phyloP scores from a whole-genome alignment of 2,888 invertebrate species.

The Leptinotarsa tumamoca region DNA sequence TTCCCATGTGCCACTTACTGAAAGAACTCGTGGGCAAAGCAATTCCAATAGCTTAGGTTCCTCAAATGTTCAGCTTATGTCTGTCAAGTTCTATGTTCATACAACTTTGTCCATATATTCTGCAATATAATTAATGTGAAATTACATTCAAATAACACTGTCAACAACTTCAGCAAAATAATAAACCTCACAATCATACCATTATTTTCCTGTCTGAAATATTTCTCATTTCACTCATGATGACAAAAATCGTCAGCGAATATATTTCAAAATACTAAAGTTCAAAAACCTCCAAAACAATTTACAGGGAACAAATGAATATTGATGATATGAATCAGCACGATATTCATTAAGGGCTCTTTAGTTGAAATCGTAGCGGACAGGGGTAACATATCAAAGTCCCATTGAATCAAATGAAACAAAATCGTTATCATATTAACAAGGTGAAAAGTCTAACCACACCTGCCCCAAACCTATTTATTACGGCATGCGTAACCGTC shows the following conservation, averaged over 20 bases:
- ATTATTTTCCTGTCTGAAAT: background rate
- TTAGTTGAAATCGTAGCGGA: slow-evolving; percentile 42
- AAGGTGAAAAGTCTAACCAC: slow-evolving; percentile 44
- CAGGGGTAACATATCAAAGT: slow-evolving; percentile 49
- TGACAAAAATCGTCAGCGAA: background rate
- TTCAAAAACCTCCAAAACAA: slow-evolving; percentile 6
- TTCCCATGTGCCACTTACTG: no score
- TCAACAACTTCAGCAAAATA: background rate
- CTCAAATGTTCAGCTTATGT: no score
- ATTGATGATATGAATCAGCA: slow-evolving; percentile 46
- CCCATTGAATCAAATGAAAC: slow-evolving; percentile 47
- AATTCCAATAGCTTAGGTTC: no score
- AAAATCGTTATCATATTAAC: slow-evolving; percentile 45
- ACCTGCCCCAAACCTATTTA: slow-evolving; percentile 41
- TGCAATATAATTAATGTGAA: no score
- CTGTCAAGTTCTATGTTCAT: no score
- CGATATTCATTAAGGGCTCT: slow-evolving; percentile 46
- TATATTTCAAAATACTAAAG: slow-evolving; percentile 2
- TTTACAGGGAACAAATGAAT: slow-evolving; percentile 39
- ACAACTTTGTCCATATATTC: no score
- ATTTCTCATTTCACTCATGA: background rate
- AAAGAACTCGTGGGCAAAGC: no score
- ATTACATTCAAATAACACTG: no score
- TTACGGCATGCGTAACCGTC: slow-evolving; percentile 21
- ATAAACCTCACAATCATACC: background rate